Base-by-base conservation (phyloP, 2,888 invertebrate species). In the Aspidapion aeneum region DNA sequence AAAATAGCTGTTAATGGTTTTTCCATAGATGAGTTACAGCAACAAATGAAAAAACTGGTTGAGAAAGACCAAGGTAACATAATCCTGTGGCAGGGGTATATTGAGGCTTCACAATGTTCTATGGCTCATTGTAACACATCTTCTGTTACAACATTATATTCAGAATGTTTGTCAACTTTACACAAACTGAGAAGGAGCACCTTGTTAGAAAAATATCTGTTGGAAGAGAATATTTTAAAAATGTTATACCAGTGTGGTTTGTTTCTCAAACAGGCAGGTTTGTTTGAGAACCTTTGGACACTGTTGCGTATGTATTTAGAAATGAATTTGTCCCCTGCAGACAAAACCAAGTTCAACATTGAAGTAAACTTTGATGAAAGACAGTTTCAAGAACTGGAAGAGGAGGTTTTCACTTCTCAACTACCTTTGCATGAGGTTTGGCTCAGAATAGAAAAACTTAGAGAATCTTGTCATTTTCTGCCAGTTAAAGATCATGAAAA, bases 261-360 rank as follows among this genome's bases (percentile, higher is more conserved):
- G 1, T 89, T 89, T 74, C 74, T 90, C 18, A 84, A 87, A 59
- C 91, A 91, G 73, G 86, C 88, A 5, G 91, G 91, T 1, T 82
- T 90, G 63, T 88, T 87, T 83, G 92, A 92, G 80, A 87, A 86
- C 72, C 85, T 93, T 72, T 89, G 90, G 85, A 86, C 88, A 66
- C 80, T 90, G 49, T 77, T 92, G 56, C 86, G 88, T 74, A 79
- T 91, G 74, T 87, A 87, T 72, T 79, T 89, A 22, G 86, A 87
- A 68, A 80, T 91, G 69, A 90, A 89, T 82, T 82, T 89, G 66
- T 81, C 83, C 0, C 77, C 76, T 0, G 73, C 79, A 59, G 72
- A 74, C 61, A 73, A 66, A 60, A 67, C 50, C 5, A 69, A 61
- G 55, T 72, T 72, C 61, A 68, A 70, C 58, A 58, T 70, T 17